Percentiles rank a stretch among this genome's conserved stretches.
phyloP scores from a whole-genome alignment of 2,797 vertebrate genomes.

The Tenualosa ilisha region DNA sequence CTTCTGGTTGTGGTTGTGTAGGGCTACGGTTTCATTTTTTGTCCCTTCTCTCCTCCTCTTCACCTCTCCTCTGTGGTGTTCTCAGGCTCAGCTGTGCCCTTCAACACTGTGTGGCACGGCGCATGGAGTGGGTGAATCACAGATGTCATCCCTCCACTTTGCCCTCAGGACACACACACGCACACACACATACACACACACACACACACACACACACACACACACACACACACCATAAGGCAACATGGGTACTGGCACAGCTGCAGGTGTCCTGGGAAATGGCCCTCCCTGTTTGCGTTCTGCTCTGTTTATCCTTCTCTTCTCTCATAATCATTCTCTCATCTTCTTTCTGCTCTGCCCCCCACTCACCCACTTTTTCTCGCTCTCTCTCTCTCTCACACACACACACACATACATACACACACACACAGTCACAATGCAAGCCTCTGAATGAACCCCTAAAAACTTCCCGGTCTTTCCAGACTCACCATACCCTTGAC shows the following conservation, averaged over 20 bases:
- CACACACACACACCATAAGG: slow-evolving; percentile 1
- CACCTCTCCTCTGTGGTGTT: slow-evolving; percentile 38
- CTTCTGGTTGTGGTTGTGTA: neutral
- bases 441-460: neutral
- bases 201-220: neutral
- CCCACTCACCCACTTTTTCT: neutral
- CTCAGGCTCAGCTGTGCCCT: slow-evolving; percentile 66
- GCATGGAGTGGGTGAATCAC: slow-evolving; percentile 37
- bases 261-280: slow-evolving; percentile 27
- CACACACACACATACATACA: neutral
- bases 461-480: slow-evolving; percentile 5
- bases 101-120: slow-evolving; percentile 61
- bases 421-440: neutral
- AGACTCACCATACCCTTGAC: neutral
- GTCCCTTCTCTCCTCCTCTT: slow-evolving; percentile 1
- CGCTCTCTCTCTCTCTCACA: neutral
- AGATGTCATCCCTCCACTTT: slow-evolving; percentile 50
- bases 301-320: slow-evolving; percentile 42
- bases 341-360: slow-evolving; percentile 23
- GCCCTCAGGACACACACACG: slow-evolving; percentile 45
- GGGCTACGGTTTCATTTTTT: slow-evolving; percentile 23
- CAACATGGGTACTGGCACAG: slow-evolving; percentile 17
- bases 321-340: slow-evolving; percentile 30
- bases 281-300: slow-evolving; percentile 45
- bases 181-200: slow-evolving; percentile 42